These are phyloP conservation scores for Iphiclides podalirius DNA, from an alignment of 2,888 invertebrate species.

Conservation along the genomic window DNA sequence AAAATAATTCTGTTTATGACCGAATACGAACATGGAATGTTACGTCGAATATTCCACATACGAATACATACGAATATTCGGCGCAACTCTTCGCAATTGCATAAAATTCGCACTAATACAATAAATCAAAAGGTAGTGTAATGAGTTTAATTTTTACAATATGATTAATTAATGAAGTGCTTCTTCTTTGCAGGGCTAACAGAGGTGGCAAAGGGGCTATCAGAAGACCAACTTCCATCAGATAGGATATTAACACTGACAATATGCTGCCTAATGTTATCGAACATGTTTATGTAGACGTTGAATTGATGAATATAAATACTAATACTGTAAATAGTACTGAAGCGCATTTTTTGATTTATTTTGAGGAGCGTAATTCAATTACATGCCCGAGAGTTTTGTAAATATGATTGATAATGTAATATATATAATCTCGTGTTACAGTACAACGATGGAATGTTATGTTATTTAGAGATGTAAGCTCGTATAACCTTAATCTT, in stretches of 20 bases:
- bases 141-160: no score
- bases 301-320: constrained; percentile 23
- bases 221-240: constrained; percentile 37
- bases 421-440: constrained; percentile 49
- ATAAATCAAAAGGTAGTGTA: no score
- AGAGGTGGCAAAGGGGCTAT: constrained; percentile 62
- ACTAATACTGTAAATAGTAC: constrained; percentile 39
- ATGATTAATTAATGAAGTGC: no score
- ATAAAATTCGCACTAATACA: no score
- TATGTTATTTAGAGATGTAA: constrained; percentile 34
- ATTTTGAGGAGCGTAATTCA: constrained; percentile 55
- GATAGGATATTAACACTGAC: constrained; percentile 44
- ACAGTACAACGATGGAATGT: constrained; percentile 54
- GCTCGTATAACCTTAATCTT: constrained; percentile 60
- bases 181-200: constrained; percentile 64
- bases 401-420: constrained; percentile 62
- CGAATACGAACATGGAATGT: no score
- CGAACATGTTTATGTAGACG: constrained; percentile 57
- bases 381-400: constrained; percentile 62
- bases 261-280: constrained; percentile 47
- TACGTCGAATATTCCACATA: no score
- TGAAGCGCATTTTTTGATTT: constrained; percentile 39
- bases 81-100: no score
- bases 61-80: no score
- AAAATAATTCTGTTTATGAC: no score